A percentile compares a stretch with the other conserved stretches of the same genome.
Conservation (phyloP, 2,888 invertebrate genomes). For the Heliconius sara region DNA sequence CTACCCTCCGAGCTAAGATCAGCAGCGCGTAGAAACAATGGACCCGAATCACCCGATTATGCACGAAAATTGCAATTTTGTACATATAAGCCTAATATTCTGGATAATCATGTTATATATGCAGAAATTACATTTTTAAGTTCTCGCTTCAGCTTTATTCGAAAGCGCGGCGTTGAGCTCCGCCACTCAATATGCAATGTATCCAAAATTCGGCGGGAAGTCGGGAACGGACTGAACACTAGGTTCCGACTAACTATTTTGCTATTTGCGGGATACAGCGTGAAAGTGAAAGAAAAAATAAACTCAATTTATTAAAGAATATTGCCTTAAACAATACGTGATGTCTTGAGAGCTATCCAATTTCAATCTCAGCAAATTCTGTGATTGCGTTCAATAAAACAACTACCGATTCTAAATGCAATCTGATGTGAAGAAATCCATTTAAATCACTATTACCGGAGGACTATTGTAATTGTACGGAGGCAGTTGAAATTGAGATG, state of each 20-base stretch:
- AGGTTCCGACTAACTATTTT: too few species aligned
- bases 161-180: too few species aligned
- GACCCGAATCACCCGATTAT: slow-evolving; percentile 48
- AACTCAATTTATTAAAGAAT: background rate
- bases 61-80: slow-evolving; percentile 41
- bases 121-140: background rate
- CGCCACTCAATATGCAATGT: too few species aligned
- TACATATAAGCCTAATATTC: background rate
- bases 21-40: slow-evolving; percentile 67
- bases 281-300: too few species aligned
- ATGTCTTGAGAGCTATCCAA: slow-evolving; percentile 17
- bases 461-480: slow-evolving; percentile 76
- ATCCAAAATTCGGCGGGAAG: too few species aligned
- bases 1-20: slow-evolving; percentile 79
- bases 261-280: too few species aligned
- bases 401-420: slow-evolving; percentile 62
- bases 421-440: slow-evolving; percentile 64
- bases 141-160: background rate
- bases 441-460: slow-evolving; percentile 75
- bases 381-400: slow-evolving; percentile 56
- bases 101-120: background rate
- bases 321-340: slow-evolving; percentile 5
- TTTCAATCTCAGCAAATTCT: slow-evolving; percentile 27
- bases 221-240: too few species aligned
- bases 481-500: slow-evolving; percentile 78